Base-by-base conservation (phyloP, 2,888 invertebrate genomes). In the Oasisia sp. region DNA sequence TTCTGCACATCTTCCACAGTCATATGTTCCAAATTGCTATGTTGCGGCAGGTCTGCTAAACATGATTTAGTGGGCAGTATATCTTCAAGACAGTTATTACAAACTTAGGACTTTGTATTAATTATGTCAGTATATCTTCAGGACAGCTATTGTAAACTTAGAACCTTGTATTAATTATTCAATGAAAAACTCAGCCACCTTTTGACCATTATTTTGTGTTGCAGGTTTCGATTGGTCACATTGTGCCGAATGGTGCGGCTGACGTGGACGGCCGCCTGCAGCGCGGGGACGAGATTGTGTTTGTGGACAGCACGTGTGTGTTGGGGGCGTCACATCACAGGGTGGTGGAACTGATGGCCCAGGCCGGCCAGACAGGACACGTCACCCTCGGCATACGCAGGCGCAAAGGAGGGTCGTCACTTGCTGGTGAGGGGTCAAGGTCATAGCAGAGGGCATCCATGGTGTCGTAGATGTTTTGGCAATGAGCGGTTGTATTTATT, bases 201-300 rank as follows among this genome's bases (percentile, higher is more conserved):
- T 50, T 89, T 89, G 19, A 89, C 32, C 14, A 97, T 99, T 96
- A 93, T 91, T 92, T 89, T 91, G 90, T 93, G 91, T 94, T 95
- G 93, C 96, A 97, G 97, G 97, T 99, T 93, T 98, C 99, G 14
- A 99, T 99, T 50, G 99, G 99, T 2, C 98, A 99, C 96, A 99
- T 99, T 93, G 99, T 99, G 92, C 98, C 98, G 0, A 98, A 99
- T 44, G 99, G 99, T 4, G 98, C 99, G 1, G 99, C 98, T 1
- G 98, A 98, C 96, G 96, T 98, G 91, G 99, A 99, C 97, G 98
- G 98, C 0, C 97, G 99, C 89, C 97, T 99, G 92, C 97, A 98
- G 89, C 98, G 98, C 0, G 99, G 99, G 0, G 99, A 99, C 96
- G 98, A 99, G 96, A 98, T 99, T 93, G 97, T 99, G 92, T 98